These are phyloP conservation scores for Morone saxatilis DNA, from an alignment of 2,113 vertebrate species.

Conservation along the genomic window DNA sequence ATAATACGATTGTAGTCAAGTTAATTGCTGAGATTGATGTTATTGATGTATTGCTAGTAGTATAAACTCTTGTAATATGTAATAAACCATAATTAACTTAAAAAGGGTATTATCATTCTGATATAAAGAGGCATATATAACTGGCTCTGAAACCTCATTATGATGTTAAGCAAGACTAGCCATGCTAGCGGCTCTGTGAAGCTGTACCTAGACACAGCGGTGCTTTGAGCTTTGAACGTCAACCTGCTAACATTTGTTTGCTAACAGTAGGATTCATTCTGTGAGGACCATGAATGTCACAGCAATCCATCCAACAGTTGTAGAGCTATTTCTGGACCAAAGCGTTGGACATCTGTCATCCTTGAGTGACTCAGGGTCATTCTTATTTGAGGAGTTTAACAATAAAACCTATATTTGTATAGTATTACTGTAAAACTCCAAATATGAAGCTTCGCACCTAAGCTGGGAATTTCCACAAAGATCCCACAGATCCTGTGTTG, in stretches of 20 bases:
- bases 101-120: background rate
- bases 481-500: background rate
- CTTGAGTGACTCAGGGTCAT: background rate
- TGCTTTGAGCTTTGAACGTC: too few species aligned
- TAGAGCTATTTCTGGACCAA: background rate
- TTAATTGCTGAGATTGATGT: background rate
- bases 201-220: too few species aligned
- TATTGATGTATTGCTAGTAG: background rate
- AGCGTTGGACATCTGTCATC: background rate
- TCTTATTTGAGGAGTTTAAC: background rate
- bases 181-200: too few species aligned
- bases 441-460: background rate
- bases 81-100: background rate
- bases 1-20: background rate
- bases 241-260: too few species aligned
- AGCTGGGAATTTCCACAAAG: conserved; percentile 19
- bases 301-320: background rate
- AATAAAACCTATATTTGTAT: background rate
- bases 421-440: background rate
- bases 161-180: background rate
- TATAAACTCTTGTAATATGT: background rate
- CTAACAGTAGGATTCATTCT: background rate
- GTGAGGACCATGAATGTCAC: background rate
- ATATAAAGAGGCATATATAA: background rate
- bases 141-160: background rate